Conservation (phyloP, 2,113 vertebrate species). For the Neogale vison region DNA sequence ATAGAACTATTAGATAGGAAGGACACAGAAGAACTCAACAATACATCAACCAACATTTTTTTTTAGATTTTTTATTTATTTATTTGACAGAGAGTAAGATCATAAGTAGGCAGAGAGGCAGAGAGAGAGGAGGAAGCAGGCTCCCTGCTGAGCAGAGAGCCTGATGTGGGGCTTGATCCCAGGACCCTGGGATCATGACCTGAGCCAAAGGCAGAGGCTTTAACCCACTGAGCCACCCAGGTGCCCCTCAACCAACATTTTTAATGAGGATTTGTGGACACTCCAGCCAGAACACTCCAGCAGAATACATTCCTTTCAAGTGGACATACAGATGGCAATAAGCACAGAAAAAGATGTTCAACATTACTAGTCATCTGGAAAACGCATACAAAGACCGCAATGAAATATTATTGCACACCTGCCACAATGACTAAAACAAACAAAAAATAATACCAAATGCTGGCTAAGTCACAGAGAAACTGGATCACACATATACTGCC, state of each 20-base stretch:
- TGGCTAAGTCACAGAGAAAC: background rate
- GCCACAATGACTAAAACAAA: background rate
- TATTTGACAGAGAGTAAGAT: too few relatives aligned
- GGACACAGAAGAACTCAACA: background rate
- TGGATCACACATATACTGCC: background rate
- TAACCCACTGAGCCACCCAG: too few relatives aligned
- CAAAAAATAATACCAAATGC: background rate
- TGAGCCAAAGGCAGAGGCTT: too few relatives aligned
- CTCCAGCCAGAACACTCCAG: background rate
- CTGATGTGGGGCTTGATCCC: too few relatives aligned
- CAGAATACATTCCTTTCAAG: slow-evolving; percentile 16
- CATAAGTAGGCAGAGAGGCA: too few relatives aligned
- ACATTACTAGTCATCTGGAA: background rate
- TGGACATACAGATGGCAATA: background rate
- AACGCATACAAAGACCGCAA: slow-evolving; percentile 7
- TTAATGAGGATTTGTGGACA: background rate
- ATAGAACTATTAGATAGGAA: background rate
- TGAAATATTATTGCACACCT: background rate
- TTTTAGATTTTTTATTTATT: background rate
- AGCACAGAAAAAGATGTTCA: slow-evolving; percentile 22
- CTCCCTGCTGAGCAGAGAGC: too few relatives aligned
- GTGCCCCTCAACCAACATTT: background rate
- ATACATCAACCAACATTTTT: background rate
- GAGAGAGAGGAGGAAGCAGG: too few relatives aligned
- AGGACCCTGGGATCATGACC: too few relatives aligned